Percentiles rank a stretch among this genome's conserved stretches.
phyloP scores from a whole-genome alignment of 2,113 vertebrate genomes.

The Mellivora capensis region DNA sequence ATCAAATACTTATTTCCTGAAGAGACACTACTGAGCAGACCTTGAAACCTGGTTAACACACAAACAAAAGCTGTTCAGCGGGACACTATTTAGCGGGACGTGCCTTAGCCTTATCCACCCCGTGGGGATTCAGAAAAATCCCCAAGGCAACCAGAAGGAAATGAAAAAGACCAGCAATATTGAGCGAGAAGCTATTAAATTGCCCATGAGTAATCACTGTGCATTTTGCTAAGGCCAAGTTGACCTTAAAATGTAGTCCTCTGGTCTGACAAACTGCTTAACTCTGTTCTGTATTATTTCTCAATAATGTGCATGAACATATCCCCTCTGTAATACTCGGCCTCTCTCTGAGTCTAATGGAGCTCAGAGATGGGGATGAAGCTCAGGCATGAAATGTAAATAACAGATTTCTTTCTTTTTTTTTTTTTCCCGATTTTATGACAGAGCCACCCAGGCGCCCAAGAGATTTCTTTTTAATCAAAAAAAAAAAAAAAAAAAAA shows the following conservation, averaged over 20 bases:
- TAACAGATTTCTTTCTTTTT: neutral
- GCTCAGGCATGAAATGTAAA: neutral
- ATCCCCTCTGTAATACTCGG: neutral
- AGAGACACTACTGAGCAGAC: neutral
- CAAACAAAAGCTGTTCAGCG: neutral
- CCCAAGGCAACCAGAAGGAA: neutral
- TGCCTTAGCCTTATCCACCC: neutral
- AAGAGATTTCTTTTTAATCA: neutral
- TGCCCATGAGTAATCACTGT: neutral
- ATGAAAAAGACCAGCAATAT: neutral
- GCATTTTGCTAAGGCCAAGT: neutral
- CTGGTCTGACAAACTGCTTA: neutral
- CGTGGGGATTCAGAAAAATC: neutral
- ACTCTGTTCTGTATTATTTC: neutral
- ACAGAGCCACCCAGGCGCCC: too few relatives aligned
- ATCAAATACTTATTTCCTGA: neutral
- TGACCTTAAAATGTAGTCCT: neutral
- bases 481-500: neutral
- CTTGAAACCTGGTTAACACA: neutral
- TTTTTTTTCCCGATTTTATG: too few relatives aligned
- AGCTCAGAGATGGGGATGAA: neutral
- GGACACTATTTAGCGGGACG: neutral
- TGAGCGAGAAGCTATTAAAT: neutral
- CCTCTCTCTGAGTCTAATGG: neutral
- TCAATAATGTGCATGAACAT: neutral